Conservation (phyloP, 2,888 invertebrate species). For the Drosophila affinis region DNA sequence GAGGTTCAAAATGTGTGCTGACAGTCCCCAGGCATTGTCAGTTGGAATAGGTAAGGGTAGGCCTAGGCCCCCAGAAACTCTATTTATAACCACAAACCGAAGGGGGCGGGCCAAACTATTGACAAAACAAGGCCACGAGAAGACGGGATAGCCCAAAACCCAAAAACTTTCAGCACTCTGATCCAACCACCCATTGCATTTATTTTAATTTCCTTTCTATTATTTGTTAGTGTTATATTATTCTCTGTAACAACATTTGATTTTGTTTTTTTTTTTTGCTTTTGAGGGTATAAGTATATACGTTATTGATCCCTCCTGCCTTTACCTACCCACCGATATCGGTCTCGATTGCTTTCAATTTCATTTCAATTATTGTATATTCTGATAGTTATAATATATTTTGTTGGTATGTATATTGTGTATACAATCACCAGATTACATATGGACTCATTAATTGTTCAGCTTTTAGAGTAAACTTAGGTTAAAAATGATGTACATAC, state of each 20-base stretch:
- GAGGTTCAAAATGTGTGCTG: conserved; percentile 50
- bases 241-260: conserved; percentile 36
- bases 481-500: conserved; percentile 14
- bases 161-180: neutral
- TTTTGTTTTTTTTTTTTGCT: conserved; percentile 10
- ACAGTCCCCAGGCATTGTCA: conserved; percentile 53
- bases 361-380: conserved; percentile 48
- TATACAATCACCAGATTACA: conserved; percentile 39
- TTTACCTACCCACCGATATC: neutral
- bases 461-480: conserved; percentile 32
- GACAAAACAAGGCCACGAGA: conserved; percentile 43
- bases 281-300: conserved; percentile 1
- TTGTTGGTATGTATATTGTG: conserved; percentile 35
- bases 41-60: conserved; percentile 47
- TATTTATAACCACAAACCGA: neutral
- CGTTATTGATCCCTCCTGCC: conserved; percentile 17
- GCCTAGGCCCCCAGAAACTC: neutral
- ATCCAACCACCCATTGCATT: neutral
- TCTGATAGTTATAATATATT: conserved; percentile 34
- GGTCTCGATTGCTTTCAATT: conserved; percentile 43
- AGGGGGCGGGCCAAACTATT: conserved; percentile 25
- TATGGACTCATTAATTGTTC: conserved; percentile 20
- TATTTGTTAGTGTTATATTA: conserved; percentile 39
- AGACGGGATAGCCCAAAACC: neutral
- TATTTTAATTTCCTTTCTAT: conserved; percentile 22